Evolutionary conservation across 2,113 vertebrate genomes (phyloP).

Genomic region (Microcebus tavaratra): DNA sequence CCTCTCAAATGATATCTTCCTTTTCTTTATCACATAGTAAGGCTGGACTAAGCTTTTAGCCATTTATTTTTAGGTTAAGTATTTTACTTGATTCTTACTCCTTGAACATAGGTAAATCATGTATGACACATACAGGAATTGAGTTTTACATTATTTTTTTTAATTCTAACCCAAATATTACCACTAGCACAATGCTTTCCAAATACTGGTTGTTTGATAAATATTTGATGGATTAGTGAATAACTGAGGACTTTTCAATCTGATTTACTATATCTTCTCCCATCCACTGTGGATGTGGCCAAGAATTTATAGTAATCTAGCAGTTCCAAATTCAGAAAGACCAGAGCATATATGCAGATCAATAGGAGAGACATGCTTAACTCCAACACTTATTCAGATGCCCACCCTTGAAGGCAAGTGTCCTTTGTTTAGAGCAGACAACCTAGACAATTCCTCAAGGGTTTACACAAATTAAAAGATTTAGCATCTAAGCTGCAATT

Average conservation of each 20-base stretch:
- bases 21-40: background rate
- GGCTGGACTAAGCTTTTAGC: background rate
- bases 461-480: background rate
- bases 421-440: background rate
- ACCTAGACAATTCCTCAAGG: background rate
- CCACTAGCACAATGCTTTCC: background rate
- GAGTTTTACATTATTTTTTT: background rate
- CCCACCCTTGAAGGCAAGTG: background rate
- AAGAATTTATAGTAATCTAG: slow-evolving; percentile 4
- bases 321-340: background rate
- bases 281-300: background rate
- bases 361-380: background rate
- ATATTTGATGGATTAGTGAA: background rate
- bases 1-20: background rate
- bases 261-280: background rate
- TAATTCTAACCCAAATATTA: background rate
- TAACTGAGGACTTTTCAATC: background rate
- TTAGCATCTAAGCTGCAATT: background rate
- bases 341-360: background rate
- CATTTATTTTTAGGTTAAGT: background rate
- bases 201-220: background rate
- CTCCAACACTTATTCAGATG: background rate
- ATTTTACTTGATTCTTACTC: background rate
- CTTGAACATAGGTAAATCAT: background rate
- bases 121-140: background rate